phyloP scores from a whole-genome alignment of 2,888 invertebrate genomes.

The Griposia aprilina region DNA sequence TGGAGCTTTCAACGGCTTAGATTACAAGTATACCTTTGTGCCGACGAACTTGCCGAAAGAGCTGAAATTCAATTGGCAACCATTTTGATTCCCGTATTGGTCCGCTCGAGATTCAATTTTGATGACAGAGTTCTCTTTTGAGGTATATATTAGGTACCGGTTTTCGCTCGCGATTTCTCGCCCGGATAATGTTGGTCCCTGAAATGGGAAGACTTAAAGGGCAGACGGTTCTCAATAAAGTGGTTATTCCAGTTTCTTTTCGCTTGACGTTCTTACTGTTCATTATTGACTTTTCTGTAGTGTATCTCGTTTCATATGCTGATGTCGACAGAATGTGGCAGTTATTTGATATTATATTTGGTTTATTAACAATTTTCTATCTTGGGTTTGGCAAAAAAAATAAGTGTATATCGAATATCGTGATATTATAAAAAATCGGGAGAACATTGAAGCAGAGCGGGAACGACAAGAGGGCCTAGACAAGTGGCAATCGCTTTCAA shows the following conservation, averaged over 20 bases:
- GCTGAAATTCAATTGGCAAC: constrained; percentile 73
- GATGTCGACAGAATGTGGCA: constrained; percentile 43
- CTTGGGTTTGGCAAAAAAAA: not conserved
- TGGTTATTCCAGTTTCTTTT: constrained; percentile 56
- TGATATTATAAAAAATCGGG: not conserved
- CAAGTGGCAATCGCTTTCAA: not conserved
- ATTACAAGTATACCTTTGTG: constrained; percentile 69
- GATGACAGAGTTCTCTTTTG: constrained; percentile 71
- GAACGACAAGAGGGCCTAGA: too few species aligned
- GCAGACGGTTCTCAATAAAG: constrained; percentile 15
- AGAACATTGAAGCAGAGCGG: not conserved
- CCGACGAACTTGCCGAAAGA: constrained; percentile 65
- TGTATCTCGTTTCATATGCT: constrained; percentile 62
- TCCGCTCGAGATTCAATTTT: constrained; percentile 68
- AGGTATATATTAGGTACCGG: constrained; percentile 67
- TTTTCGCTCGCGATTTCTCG: constrained; percentile 62
- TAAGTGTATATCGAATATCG: not conserved
- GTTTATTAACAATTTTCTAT: constrained; percentile 42
- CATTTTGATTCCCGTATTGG: constrained; percentile 73
- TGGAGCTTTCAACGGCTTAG: constrained; percentile 37
- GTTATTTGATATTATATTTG: constrained; percentile 50
- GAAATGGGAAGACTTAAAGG: not conserved
- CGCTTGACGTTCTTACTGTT: constrained; percentile 51
- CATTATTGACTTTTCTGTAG: constrained; percentile 67
- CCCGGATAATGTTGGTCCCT: constrained; percentile 48